Base-by-base conservation (phyloP, 2,797 vertebrate species). In the Clarias platycephalus region DNA sequence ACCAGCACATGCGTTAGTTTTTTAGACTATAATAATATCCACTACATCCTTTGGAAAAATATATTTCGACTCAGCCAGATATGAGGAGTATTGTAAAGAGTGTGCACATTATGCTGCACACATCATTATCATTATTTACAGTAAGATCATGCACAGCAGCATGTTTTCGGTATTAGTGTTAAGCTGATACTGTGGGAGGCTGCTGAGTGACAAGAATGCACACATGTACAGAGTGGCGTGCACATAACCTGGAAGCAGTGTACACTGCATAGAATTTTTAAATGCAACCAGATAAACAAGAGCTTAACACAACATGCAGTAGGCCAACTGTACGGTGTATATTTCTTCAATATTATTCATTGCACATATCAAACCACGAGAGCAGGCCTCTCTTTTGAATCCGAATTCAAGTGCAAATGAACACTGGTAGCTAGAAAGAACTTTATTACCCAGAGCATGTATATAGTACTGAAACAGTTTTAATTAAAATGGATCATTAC, bases 131-230 rank as follows among this genome's bases (percentile, higher is more conserved):
- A 70, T 82, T 68, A 58, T 84, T 64, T 28, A 67, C n/a, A 68
- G 22, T 49, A 70, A 66, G 24, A n/a, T 78, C 60, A 53, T 63
- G 49, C 53, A 58, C n/a, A 20, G 28, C 49, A 57, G 24, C 34
- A n/a, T 70, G 66, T 40, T 71, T 80, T 68, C 26, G 22, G 66
- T 62, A n/a, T 80, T 57, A 40, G 58, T 6, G 4, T 85, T 85
- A 86, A 88, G 58, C 62, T 34, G 76, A 86, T 80, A 83, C 40
- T 31, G 26, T 84, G 63, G 70, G 80, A 88, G 63, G 83, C 49
- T 77, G 80, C 60, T 72, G 83, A 88, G 57, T 72, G 80, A 57
- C 72, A 83, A 83, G 55, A 83, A 86, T 63, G 28, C 67, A 82
- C 55, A 84, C 81, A 80, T 76, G 82, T 53, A 44, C 75, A 53